Evolutionary conservation across 2,888 invertebrate species (phyloP), one percentile per base, ranked within the genome.

Genomic region (Cactoblastis cactorum): DNA sequence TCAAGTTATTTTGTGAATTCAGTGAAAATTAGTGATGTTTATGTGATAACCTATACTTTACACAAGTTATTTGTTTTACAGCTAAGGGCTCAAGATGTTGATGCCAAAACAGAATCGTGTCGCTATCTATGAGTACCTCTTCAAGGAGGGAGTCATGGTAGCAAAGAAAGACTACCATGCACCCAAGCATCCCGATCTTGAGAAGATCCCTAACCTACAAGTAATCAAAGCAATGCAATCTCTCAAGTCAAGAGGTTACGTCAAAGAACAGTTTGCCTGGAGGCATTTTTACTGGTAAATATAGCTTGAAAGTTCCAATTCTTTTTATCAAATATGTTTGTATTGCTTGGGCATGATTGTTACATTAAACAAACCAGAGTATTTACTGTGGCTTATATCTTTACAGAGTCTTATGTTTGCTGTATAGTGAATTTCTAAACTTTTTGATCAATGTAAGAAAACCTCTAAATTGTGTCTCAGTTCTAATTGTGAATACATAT

Each of bases 201-300:
- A 97, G 80, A 93, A 91, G 70, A 97, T 99, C 71, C 97, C 98
- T 62, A 99, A 99, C 90, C 93, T 99, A 59, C 97, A 99, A 91
- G 99, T 99, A 52, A 99, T 99, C 80, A 99, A 99, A 90, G 97
- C 98, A 63, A 92, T 98, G 92, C 97, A 98, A 91, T 97, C 97
- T 6, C 90, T 99, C 64, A 98, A 98, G 88, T 99, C 99, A 2
- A 93, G 96, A 80, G 99, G 98, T 54, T 96, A 94, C 74, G 99
- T 99, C n/a, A 97, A 96, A 83, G 99, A 99, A 92, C 99, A 99
- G 89, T 99, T 99, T 86, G 98, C 99, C 3, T 99, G 99, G 99
- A 94, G 99, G 73, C 99, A 99, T 84, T 99, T 96, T 75, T 99
- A 99, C 85, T 99, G 99, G 98, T 94, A 82, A 80, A 86, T 71